These are phyloP conservation scores for Alviniconcha strummeri DNA, from an alignment of 2,888 invertebrate genomes.

Conservation along the genomic window DNA sequence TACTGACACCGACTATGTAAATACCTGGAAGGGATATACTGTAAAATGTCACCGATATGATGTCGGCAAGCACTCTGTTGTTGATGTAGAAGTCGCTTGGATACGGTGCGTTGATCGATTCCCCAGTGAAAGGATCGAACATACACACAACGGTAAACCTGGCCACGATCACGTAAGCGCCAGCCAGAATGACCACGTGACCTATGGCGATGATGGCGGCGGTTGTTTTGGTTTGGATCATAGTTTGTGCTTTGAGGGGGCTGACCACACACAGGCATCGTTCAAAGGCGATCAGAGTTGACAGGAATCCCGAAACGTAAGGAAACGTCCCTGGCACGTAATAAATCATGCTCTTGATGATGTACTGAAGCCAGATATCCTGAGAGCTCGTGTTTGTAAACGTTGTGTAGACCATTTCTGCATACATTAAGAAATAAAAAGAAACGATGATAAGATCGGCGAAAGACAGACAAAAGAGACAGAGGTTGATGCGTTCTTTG, in stretches of 20 bases:
- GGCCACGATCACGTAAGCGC: neutral
- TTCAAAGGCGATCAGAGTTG: conserved; percentile 14
- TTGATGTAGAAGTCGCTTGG: neutral
- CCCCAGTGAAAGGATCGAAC: neutral
- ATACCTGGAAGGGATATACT: neutral
- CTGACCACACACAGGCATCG: conserved; percentile 19
- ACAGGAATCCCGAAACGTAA: conserved; percentile 4
- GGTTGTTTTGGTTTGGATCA: conserved; percentile 9
- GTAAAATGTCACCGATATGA: neutral
- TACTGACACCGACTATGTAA: neutral
- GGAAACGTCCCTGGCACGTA: neutral
- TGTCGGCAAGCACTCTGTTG: neutral
- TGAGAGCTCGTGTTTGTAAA: neutral
- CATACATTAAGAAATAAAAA: neutral
- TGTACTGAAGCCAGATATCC: neutral
- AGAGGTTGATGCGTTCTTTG: neutral
- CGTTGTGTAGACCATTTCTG: neutral
- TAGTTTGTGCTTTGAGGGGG: conserved; percentile 1
- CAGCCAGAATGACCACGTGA: neutral
- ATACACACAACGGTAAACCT: neutral
- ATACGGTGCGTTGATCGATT: neutral
- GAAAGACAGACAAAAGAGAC: neutral
- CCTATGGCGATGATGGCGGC: neutral
- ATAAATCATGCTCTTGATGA: neutral
- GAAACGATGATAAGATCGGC: neutral